Evolutionary conservation across 2,888 invertebrate genomes (phyloP).

Genomic region (Balanococcus diminutus): DNA sequence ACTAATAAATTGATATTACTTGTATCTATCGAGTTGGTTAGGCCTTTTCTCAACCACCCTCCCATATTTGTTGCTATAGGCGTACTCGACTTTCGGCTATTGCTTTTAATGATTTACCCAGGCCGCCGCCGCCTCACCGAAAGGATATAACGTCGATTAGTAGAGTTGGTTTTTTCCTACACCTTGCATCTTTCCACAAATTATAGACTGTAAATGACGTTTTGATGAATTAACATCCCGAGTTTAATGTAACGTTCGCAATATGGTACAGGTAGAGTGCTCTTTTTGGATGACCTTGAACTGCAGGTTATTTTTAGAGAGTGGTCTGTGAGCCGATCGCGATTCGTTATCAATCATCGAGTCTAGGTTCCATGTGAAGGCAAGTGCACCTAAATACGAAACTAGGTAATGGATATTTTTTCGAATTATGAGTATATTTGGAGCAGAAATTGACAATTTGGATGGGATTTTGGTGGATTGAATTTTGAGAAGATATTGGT

Average conservation of each 20-base stretch:
- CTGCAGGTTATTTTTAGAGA: neutral
- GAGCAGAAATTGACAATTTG: too few relatives aligned
- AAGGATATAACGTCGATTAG: neutral
- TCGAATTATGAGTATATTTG: too few relatives aligned
- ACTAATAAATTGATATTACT: conserved; percentile 31
- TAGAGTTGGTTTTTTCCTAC: neutral
- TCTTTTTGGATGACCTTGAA: neutral
- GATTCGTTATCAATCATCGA: neutral
- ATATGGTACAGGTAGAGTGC: conserved; percentile 9
- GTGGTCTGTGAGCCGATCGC: neutral
- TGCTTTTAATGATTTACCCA: conserved; percentile 9
- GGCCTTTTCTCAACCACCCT: neutral
- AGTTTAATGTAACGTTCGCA: neutral
- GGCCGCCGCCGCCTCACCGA: neutral
- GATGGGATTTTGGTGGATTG: too few relatives aligned
- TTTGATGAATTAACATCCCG: conserved; percentile 18
- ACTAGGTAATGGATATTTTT: too few relatives aligned
- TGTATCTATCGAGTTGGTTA: neutral
- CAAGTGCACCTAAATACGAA: too few relatives aligned
- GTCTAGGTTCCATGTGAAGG: too few relatives aligned
- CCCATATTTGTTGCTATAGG: neutral
- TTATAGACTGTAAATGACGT: conserved; percentile 30
- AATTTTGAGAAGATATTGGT: too few relatives aligned
- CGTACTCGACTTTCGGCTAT: neutral
- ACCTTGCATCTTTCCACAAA: neutral